Base-by-base conservation (phyloP, 2,888 invertebrate genomes). In the Pollenia labialis region DNA sequence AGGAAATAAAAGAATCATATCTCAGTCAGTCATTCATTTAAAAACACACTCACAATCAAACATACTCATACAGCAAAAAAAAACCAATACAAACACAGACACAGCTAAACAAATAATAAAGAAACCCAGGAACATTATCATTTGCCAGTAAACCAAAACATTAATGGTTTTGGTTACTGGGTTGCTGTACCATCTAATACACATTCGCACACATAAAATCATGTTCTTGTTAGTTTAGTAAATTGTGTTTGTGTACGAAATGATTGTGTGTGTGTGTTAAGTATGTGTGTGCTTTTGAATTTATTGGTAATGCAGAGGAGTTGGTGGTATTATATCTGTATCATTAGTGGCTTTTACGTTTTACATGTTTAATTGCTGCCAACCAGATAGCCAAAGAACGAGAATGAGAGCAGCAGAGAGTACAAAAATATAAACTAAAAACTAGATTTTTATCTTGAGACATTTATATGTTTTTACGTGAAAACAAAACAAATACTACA, bases 391-490 rank as follows among this genome's bases (percentile, higher is more conserved):
- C 12, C 50, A 50, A 50, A 44, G 10, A 75, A 12, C 60, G 46
- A 75, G 23, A 50, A 11, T 40, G 62, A 23, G 44, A 54, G 44
- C 1, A 10, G 16, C 32, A 77, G 52, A 58, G n/a, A 56, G 10
- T 56, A 62, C 18, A 16, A 42, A 50, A 76, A 44, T 23, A 4
- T n/a, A 23, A 66, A 18, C 9, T 66, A 10, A 79, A 40, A 71
- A 85, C 89, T 85, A 90, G 90, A 90, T 90, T 88, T 90, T 89
- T 89, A 90, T 90, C 90, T 90, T 81, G 82, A 84, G 80, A 85
- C 87, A 87, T 80, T 84, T 84, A 79, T 84, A 60, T 50, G 56
- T 64, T 2, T 56, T 42, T 32, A 12, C 14, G 18, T 14, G 32
- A 76, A 52, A 42, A 64, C 16, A 66, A 68, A 52, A 18, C 14